These are phyloP conservation scores for Hypomecis punctinalis DNA, from an alignment of 2,888 invertebrate species.

Conservation along the genomic window DNA sequence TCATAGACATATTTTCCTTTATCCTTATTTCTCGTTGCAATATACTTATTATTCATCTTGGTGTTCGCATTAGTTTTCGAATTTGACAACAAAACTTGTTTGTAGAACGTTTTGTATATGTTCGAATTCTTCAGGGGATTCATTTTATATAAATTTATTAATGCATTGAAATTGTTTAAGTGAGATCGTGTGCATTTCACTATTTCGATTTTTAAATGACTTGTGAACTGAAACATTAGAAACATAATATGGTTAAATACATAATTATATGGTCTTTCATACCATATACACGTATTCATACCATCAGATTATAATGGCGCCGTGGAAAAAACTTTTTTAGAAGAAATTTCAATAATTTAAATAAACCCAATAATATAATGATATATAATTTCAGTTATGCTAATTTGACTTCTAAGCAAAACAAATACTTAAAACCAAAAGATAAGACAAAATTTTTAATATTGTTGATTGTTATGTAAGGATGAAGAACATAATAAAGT, in stretches of 20 bases:
- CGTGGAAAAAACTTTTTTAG: too few relatives aligned
- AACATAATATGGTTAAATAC: neutral
- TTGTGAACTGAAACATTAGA: conserved; percentile 26
- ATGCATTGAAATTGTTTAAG: conserved; percentile 61
- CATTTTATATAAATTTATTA: conserved; percentile 68
- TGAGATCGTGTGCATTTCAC: conserved; percentile 34
- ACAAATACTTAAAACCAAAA: too few relatives aligned
- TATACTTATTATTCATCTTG: conserved; percentile 58
- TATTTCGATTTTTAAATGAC: neutral
- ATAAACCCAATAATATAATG: too few relatives aligned
- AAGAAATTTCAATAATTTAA: too few relatives aligned
- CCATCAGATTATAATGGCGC: too few relatives aligned
- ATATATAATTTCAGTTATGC: too few relatives aligned
- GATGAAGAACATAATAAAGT: too few relatives aligned
- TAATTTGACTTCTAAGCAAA: too few relatives aligned
- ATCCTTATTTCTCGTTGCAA: conserved; percentile 54
- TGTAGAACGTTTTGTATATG: conserved; percentile 63
- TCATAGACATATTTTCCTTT: neutral
- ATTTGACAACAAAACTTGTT: conserved; percentile 56
- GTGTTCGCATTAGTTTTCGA: conserved; percentile 36
- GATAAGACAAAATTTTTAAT: too few relatives aligned
- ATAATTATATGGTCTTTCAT: too few relatives aligned
- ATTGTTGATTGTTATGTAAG: too few relatives aligned
- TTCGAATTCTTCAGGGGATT: conserved; percentile 67
- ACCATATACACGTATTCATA: too few relatives aligned